Evolutionary conservation across 2,797 vertebrate species (phyloP).

Genomic region (Dryobates pubescens): DNA sequence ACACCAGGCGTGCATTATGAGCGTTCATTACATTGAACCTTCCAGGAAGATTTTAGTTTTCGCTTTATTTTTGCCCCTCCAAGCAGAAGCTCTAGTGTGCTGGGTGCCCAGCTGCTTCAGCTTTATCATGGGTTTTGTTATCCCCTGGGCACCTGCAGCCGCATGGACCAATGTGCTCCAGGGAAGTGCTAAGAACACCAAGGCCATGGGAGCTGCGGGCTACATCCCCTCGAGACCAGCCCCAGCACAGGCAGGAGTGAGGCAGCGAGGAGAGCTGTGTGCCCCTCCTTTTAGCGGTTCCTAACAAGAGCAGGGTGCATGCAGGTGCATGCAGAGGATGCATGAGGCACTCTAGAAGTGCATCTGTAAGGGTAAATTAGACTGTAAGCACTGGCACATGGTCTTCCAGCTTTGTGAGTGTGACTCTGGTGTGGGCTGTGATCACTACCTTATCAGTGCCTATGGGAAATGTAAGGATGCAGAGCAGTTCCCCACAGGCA

Average conservation of each 20-base stretch:
- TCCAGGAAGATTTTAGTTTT: neutral
- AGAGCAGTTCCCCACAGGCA: neutral
- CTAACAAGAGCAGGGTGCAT: fast-evolving
- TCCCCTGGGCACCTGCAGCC: neutral
- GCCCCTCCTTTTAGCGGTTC: neutral
- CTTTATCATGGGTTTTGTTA: neutral
- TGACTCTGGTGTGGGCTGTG: neutral
- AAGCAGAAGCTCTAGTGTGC: neutral
- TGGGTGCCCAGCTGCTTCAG: neutral
- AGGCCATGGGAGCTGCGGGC: neutral
- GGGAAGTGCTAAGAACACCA: neutral
- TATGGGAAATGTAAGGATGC: neutral
- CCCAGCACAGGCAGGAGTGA: neutral
- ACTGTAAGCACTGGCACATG: neutral
- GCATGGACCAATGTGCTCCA: neutral
- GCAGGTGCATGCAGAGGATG: neutral
- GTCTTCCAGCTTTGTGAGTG: neutral
- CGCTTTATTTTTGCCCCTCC: neutral
- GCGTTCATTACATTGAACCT: slow-evolving; percentile 15
- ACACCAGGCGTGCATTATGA: neutral
- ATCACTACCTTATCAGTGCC: neutral
- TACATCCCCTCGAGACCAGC: fast-evolving
- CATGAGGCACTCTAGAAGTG: neutral
- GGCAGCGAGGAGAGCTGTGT: fast-evolving
- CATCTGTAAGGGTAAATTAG: neutral